Percentiles rank a stretch among this genome's conserved stretches.
phyloP scores from a whole-genome alignment of 2,888 invertebrate species.

The Lasioglossum leucozonium region DNA sequence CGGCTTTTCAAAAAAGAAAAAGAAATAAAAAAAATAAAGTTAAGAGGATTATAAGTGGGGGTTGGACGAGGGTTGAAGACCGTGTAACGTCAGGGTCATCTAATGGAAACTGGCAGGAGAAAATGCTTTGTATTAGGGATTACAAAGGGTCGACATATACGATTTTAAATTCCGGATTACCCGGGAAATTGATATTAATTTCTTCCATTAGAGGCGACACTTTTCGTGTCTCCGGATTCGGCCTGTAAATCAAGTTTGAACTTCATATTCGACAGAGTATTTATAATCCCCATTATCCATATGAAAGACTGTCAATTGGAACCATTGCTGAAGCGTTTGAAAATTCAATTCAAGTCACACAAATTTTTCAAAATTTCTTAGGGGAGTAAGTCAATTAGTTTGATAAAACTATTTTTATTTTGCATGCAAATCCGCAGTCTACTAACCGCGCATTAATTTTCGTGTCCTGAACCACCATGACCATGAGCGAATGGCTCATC shows the following conservation, averaged over 20 bases:
- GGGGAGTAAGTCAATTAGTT: neutral
- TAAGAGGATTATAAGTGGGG: conserved; percentile 9
- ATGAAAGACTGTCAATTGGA: neutral
- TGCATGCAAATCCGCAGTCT: no score
- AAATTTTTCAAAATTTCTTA: neutral
- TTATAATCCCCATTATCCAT: neutral
- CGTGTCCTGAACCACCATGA: no score
- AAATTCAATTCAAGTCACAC: neutral
- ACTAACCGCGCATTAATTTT: neutral
- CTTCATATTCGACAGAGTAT: neutral
- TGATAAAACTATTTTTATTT: no score
- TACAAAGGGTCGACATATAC: neutral
- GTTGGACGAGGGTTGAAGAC: neutral
- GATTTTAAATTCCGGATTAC: conserved; percentile 4
- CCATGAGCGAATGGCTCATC: no score
- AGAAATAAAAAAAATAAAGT: neutral
- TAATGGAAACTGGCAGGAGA: conserved; percentile 22
- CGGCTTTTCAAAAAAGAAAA: neutral
- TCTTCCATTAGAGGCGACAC: neutral
- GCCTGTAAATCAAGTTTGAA: neutral
- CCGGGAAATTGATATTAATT: conserved; percentile 1
- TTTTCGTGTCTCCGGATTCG: neutral
- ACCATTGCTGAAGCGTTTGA: neutral
- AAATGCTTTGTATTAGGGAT: conserved; percentile 8
- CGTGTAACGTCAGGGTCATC: conserved; percentile 5